These are phyloP conservation scores for Leucophenga maculata DNA, from an alignment of 2,888 invertebrate genomes.

Conservation along the genomic window DNA sequence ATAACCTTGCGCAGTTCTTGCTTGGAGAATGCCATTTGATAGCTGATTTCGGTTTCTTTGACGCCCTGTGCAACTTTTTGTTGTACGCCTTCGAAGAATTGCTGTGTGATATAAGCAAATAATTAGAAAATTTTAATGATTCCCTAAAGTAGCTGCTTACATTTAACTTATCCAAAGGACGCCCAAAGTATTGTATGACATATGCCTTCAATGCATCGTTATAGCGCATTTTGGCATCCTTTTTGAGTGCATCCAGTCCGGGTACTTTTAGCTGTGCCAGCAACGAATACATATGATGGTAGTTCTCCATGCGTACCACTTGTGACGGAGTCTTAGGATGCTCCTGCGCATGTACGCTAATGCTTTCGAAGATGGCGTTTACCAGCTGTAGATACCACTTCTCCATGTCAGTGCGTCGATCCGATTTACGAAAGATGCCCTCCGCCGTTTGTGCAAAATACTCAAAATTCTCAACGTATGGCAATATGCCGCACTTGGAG, in stretches of 20 bases:
- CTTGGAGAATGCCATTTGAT: conserved; percentile 97
- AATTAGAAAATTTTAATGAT: not conserved
- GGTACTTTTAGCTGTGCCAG: conserved; percentile 91
- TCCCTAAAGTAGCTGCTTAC: conserved; percentile 75
- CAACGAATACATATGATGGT: conserved; percentile 91
- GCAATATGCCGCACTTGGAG: conserved; percentile 89
- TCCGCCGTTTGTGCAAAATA: conserved; percentile 91
- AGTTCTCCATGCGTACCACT: conserved; percentile 96
- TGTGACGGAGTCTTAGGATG: conserved; percentile 93
- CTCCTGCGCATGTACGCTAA: conserved; percentile 83
- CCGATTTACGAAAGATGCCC: conserved; percentile 87
- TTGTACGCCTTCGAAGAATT: conserved; percentile 97
- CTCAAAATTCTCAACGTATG: conserved; percentile 92
- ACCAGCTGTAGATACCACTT: conserved; percentile 90
- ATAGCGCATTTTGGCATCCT: conserved; percentile 92
- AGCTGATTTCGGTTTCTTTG: conserved; percentile 97
- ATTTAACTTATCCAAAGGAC: conserved; percentile 92
- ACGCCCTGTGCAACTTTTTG: conserved; percentile 94
- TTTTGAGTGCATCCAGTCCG: conserved; percentile 88
- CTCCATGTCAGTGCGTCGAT: conserved; percentile 90
- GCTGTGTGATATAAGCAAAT: conserved; percentile 74
- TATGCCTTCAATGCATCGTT: conserved; percentile 91
- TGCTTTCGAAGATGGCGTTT: conserved; percentile 87
- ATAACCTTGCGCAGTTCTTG: conserved; percentile 96
- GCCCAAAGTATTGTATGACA: conserved; percentile 94